phyloP scores from a whole-genome alignment of 2,113 vertebrate genomes.

The Jaculus jaculus region DNA sequence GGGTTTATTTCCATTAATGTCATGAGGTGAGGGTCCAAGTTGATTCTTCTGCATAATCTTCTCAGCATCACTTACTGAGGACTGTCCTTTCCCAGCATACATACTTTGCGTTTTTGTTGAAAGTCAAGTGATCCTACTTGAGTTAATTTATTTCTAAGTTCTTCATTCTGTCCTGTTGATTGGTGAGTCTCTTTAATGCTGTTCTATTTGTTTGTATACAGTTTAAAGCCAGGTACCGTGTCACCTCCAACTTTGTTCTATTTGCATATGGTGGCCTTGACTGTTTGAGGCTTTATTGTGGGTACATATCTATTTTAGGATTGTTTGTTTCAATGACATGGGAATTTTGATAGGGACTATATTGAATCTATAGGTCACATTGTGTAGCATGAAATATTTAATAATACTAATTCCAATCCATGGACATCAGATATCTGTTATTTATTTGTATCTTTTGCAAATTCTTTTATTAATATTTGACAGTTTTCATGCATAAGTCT shows the following conservation, averaged over 20 bases:
- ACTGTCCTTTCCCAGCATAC: background rate
- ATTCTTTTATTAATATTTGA: background rate
- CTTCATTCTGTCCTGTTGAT: background rate
- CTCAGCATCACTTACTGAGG: background rate
- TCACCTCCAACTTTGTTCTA: background rate
- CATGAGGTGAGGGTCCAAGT: background rate
- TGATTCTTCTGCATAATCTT: background rate
- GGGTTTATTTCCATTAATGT: background rate
- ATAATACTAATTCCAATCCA: background rate
- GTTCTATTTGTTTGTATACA: background rate
- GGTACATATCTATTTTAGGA: background rate
- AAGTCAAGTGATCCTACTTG: background rate
- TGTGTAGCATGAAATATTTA: background rate
- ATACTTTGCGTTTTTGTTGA: background rate
- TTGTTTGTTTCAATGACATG: background rate
- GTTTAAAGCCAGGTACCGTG: background rate
- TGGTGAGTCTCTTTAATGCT: background rate
- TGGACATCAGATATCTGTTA: background rate
- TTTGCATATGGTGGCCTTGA: background rate
- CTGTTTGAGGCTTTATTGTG: background rate
- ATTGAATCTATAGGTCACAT: background rate
- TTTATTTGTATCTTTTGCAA: background rate
- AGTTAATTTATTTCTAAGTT: background rate
- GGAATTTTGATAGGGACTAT: background rate
- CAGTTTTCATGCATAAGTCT: background rate